phyloP scores from a whole-genome alignment of 2,888 invertebrate genomes.

The Tetranychus piercei region DNA sequence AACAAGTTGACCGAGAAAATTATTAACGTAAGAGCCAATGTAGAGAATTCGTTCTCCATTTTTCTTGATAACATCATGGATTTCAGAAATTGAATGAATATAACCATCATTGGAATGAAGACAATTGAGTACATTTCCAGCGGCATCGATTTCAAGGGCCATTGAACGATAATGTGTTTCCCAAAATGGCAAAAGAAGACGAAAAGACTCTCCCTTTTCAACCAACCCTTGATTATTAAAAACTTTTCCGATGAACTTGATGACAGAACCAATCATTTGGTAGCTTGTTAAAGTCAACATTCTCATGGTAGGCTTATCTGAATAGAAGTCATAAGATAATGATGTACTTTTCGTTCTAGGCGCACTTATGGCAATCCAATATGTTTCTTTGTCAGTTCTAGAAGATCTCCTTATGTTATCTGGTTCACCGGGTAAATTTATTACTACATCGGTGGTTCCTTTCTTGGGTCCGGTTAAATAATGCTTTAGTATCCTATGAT shows the following conservation, averaged over 20 bases:
- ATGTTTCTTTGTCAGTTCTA: slow-evolving; percentile 30
- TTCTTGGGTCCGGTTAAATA: slow-evolving; percentile 59
- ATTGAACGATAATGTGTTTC: slow-evolving; percentile 5
- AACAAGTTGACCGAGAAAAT: neutral
- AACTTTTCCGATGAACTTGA: slow-evolving; percentile 10
- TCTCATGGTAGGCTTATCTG: slow-evolving; percentile 18
- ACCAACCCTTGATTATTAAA: neutral
- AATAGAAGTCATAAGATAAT: slow-evolving; percentile 21
- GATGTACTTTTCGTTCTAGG: slow-evolving; percentile 18
- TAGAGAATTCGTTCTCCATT: neutral
- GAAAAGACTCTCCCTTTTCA: neutral
- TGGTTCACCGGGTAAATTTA: slow-evolving; percentile 45
- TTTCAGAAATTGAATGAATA: neutral
- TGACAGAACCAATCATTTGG: slow-evolving; percentile 15
- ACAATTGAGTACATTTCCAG: slow-evolving; percentile 19
- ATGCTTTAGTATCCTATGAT: slow-evolving; percentile 46
- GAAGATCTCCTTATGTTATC: slow-evolving; percentile 43
- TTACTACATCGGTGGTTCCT: slow-evolving; percentile 58
- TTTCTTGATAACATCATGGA: neutral
- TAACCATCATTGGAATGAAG: slow-evolving; percentile 16
- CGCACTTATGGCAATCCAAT: slow-evolving; percentile 32
- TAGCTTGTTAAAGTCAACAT: slow-evolving; percentile 17
- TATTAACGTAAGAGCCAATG: neutral
- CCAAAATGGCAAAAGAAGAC: neutral
- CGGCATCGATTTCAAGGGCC: slow-evolving; percentile 20